Evolutionary conservation across 2,797 vertebrate genomes (phyloP).

Genomic region (Leontocebus nigricollis): DNA sequence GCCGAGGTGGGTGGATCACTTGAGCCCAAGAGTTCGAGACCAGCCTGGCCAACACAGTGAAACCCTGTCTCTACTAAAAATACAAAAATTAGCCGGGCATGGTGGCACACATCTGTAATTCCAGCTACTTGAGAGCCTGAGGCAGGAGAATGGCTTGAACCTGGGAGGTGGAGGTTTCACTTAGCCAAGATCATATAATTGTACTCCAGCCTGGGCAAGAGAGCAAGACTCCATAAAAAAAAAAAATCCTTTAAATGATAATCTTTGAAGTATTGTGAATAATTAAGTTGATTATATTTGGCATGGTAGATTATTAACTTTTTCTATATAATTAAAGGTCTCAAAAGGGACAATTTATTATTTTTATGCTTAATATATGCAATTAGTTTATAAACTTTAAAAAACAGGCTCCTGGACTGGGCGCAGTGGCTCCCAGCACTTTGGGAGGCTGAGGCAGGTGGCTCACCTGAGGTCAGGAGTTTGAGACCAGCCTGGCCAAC

Average conservation of each 20-base stretch:
- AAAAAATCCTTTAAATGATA: neutral
- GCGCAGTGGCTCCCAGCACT: too few relatives aligned
- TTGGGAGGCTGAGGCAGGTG: too few relatives aligned
- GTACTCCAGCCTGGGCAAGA: neutral
- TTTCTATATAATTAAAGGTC: neutral
- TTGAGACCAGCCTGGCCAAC: too few relatives aligned
- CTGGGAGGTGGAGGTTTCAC: neutral
- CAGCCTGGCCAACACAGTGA: neutral
- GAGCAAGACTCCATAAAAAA: neutral
- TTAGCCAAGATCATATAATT: neutral
- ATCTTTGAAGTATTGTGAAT: conserved; percentile 10
- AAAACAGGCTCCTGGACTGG: too few relatives aligned
- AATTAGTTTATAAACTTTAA: neutral
- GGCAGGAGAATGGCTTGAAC: neutral
- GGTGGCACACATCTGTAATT: neutral
- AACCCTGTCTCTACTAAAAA: neutral
- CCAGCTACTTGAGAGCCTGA: neutral
- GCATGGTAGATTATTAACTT: neutral
- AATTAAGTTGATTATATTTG: conserved; percentile 44
- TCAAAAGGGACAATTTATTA: neutral
- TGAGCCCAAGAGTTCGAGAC: neutral
- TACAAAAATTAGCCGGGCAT: neutral
- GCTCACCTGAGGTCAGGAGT: too few relatives aligned
- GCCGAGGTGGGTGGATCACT: neutral
- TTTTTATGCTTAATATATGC: conserved; percentile 9